Conservation (phyloP, 2,113 vertebrate species). For the Ariopsis seemanni region DNA sequence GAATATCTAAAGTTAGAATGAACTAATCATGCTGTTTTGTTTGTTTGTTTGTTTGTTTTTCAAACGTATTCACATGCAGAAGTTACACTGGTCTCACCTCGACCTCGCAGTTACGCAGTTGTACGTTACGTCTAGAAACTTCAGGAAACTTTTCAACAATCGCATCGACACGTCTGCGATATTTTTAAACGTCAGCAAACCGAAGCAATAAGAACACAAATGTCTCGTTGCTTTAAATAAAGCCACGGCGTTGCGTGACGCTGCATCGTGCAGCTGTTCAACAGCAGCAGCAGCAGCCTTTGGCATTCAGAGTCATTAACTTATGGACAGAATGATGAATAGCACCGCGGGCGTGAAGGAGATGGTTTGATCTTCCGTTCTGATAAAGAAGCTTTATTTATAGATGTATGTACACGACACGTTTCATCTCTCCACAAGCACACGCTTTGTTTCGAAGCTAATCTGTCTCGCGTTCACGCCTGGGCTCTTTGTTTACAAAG, state of each 20-base stretch:
- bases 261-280: conserved; percentile 7
- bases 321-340: conserved; percentile 58
- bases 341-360: conserved; percentile 43
- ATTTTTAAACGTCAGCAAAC: background rate
- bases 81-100: background rate
- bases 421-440: background rate
- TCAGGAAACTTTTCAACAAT: background rate
- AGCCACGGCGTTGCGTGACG: background rate
- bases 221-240: conserved; percentile 8
- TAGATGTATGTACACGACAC: background rate
- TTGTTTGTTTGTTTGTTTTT: background rate
- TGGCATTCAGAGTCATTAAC: conserved; percentile 49
- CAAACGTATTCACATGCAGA: background rate
- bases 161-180: background rate
- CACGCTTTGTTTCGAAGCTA: background rate
- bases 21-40: background rate
- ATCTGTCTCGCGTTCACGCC: background rate
- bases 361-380: conserved; percentile 47
- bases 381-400: conserved; percentile 59
- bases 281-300: conserved; percentile 51
- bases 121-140: background rate
- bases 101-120: background rate
- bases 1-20: background rate
- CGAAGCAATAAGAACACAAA: background rate
- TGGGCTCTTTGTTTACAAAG: background rate